These are phyloP conservation scores for Sphaerophoria taeniata DNA, from an alignment of 2,888 invertebrate genomes.

Conservation along the genomic window DNA sequence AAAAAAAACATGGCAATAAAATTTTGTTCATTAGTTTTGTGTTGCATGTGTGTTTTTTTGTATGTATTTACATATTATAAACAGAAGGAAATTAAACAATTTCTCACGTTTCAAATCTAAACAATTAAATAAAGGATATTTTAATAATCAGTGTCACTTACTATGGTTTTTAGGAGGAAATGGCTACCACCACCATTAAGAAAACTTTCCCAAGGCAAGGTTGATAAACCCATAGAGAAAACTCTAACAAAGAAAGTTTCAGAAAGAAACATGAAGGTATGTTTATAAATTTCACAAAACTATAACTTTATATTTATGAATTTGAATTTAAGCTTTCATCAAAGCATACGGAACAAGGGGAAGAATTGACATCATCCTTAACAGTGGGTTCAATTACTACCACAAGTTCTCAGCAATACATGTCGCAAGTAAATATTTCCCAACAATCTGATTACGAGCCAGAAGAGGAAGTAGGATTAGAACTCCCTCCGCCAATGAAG, in stretches of 20 bases:
- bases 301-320: constrained; percentile 28
- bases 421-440: constrained; percentile 83
- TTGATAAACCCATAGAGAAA: constrained; percentile 87
- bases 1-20: no score
- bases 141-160: not conserved
- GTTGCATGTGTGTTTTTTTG: no score
- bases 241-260: constrained; percentile 91
- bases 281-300: constrained; percentile 70
- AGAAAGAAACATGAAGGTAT: constrained; percentile 93
- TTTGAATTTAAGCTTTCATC: constrained; percentile 76
- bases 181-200: constrained; percentile 94
- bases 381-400: constrained; percentile 71
- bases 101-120: no score
- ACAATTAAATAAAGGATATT: no score
- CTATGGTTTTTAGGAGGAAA: constrained; percentile 87
- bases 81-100: no score
- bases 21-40: no score
- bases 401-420: constrained; percentile 77
- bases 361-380: constrained; percentile 76
- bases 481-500: constrained; percentile 97
- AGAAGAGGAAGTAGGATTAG: constrained; percentile 91
- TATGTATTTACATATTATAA: no score
- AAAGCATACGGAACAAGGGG: constrained; percentile 83
- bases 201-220: constrained; percentile 94
- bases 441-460: constrained; percentile 82